Conservation (phyloP, 2,797 vertebrate genomes). For the Cossypha dichroa region DNA sequence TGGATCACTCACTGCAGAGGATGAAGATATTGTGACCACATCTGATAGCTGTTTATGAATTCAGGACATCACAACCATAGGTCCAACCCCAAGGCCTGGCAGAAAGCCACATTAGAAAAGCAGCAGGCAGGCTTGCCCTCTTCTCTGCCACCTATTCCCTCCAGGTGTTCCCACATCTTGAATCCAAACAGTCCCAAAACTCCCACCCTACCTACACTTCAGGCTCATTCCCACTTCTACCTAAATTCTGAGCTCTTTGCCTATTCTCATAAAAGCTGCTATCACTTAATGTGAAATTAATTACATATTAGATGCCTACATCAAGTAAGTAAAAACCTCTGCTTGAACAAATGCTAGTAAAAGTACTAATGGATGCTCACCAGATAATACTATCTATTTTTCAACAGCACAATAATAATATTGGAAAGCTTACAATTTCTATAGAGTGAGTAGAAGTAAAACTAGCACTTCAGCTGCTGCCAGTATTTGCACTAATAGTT, state of each 20-base stretch:
- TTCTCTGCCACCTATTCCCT: not conserved
- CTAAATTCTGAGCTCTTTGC: not conserved
- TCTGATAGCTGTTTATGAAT: not conserved
- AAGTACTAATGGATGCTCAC: not conserved
- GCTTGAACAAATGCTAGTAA: not conserved
- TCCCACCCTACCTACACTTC: not conserved
- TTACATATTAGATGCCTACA: not conserved
- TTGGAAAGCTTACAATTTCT: not conserved
- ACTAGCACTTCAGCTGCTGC: not conserved
- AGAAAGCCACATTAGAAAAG: not conserved
- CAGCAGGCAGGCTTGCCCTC: not conserved
- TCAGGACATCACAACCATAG: not conserved
- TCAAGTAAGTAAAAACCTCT: not conserved
- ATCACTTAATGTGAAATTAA: not conserved
- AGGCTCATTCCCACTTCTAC: not conserved
- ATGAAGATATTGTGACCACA: not conserved
- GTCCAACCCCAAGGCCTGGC: not conserved
- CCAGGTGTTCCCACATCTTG: not conserved
- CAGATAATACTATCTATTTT: not conserved
- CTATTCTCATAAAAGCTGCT: not conserved
- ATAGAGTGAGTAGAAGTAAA: not conserved
- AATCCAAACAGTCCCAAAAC: not conserved
- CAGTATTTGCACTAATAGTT: not conserved
- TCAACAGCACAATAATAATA: not conserved
- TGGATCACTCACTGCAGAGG: not conserved